Percentiles rank a stretch among this genome's conserved stretches.
These are phyloP conservation scores for Formica aserva DNA, from an alignment of 2,888 invertebrate genomes.

Conservation along the genomic window DNA sequence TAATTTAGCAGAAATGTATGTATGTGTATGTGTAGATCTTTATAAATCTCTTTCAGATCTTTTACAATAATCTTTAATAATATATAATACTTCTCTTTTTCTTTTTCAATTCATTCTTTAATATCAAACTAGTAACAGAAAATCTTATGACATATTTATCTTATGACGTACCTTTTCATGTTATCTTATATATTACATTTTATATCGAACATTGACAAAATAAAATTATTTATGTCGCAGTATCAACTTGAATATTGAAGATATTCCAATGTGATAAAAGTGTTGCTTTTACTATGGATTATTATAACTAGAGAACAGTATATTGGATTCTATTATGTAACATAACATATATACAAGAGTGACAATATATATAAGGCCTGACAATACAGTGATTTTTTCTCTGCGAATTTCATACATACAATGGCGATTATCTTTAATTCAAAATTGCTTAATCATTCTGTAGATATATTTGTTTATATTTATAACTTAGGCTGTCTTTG, in stretches of 20 bases:
- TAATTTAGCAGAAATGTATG: conserved; percentile 23
- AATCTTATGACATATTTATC: conserved; percentile 28
- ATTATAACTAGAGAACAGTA: conserved; percentile 48
- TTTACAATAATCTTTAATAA: conserved; percentile 9
- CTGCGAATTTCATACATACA: conserved; percentile 15
- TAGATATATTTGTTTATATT: conserved; percentile 34
- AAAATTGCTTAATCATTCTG: conserved; percentile 34
- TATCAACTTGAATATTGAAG: conserved; percentile 39
- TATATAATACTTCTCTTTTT: conserved; percentile 5
- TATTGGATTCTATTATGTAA: conserved; percentile 65
- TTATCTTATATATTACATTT: conserved; percentile 38
- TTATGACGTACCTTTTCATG: neutral
- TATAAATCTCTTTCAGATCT: neutral
- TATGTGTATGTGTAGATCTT: neutral
- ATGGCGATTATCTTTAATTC: conserved; percentile 36
- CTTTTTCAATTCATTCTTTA: conserved; percentile 28
- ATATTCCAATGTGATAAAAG: conserved; percentile 31
- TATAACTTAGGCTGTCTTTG: conserved; percentile 58
- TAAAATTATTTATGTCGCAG: conserved; percentile 32
- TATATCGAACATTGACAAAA: conserved; percentile 47
- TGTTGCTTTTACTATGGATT: conserved; percentile 33
- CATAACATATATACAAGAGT: conserved; percentile 62
- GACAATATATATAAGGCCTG: conserved; percentile 55
- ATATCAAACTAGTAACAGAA: conserved; percentile 33
- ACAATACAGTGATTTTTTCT: conserved; percentile 44